A percentile compares a stretch with the other conserved stretches of the same genome.
phyloP scores from a whole-genome alignment of 2,113 vertebrate species.

The Xiphophorus couchianus region DNA sequence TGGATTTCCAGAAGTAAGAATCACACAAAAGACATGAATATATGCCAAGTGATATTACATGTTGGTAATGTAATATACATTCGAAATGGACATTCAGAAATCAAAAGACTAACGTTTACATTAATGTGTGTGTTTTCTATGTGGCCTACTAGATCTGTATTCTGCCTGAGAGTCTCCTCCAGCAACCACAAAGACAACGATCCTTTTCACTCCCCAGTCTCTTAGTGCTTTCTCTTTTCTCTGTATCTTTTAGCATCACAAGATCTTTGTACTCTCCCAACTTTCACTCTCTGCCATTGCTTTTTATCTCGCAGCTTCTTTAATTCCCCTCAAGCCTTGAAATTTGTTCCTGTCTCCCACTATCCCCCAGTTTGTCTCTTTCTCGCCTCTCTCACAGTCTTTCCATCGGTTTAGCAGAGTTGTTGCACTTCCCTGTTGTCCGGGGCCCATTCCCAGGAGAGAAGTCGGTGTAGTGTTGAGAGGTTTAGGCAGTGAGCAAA shows the following conservation, averaged over 20 bases:
- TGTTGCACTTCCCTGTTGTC: constrained; percentile 27
- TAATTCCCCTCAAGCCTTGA: constrained; percentile 11
- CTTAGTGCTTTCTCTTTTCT: not conserved
- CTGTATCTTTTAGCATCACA: constrained; percentile 14
- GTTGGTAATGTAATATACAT: not conserved
- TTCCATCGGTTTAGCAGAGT: constrained; percentile 12
- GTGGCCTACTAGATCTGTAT: not conserved
- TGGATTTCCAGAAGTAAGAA: not conserved
- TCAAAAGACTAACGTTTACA: not conserved
- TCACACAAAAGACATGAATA: not conserved
- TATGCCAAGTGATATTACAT: not conserved
- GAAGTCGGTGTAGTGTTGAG: constrained; percentile 46
- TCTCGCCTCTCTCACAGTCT: constrained; percentile 18
- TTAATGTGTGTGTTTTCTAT: not conserved
- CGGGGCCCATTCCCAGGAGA: constrained; percentile 60
- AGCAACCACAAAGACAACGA: constrained; percentile 4
- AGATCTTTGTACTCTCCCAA: not conserved
- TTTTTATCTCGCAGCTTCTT: constrained; percentile 16
- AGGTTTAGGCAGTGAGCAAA: constrained; percentile 52
- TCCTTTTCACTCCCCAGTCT: not conserved
- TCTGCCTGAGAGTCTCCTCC: constrained; percentile 10
- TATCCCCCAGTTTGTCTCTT: constrained; percentile 29
- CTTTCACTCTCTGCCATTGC: not conserved
- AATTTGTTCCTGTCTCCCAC: constrained; percentile 38
- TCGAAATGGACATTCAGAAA: no score